A percentile compares a stretch with the other conserved stretches of the same genome.
These are phyloP conservation scores for Daphoenositta chrysoptera DNA, from an alignment of 2,113 vertebrate species.

Conservation along the genomic window DNA sequence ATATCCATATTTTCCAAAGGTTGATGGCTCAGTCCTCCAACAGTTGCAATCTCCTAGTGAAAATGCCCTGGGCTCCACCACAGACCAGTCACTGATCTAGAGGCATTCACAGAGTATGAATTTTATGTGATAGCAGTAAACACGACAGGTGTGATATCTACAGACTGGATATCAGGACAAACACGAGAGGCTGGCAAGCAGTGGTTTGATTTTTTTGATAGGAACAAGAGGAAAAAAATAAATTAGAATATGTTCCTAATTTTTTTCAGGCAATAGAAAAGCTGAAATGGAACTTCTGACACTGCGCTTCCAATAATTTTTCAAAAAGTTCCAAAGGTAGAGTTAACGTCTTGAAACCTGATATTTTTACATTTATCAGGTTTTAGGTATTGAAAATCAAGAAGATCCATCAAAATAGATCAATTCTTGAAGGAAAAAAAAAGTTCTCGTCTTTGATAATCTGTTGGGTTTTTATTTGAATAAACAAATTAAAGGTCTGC, in stretches of 20 bases:
- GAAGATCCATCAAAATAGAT: neutral
- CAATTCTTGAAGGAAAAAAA: neutral
- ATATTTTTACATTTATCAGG: neutral
- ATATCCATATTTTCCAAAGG: constrained; percentile 76
- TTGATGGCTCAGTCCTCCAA: constrained; percentile 73
- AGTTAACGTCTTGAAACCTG: neutral
- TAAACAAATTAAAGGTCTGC: neutral
- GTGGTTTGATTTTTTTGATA: neutral
- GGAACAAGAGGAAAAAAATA: neutral
- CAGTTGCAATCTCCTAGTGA: constrained; percentile 49
- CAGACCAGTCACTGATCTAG: constrained; percentile 66
- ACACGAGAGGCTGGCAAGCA: constrained; percentile 81
- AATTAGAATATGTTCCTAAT: neutral
- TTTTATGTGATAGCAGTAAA: constrained; percentile 78
- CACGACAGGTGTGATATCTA: constrained; percentile 73
- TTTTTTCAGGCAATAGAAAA: neutral
- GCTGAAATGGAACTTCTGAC: neutral
- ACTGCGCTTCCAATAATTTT: neutral
- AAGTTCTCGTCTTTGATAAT: neutral
- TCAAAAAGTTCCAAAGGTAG: neutral
- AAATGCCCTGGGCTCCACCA: constrained; percentile 60
- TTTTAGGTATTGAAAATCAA: neutral
- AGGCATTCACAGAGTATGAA: constrained; percentile 77
- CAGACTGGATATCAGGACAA: constrained; percentile 73
- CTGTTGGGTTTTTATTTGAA: fast-evolving